Conservation (phyloP, 2,113 vertebrate species). For the Myrmecophaga tridactyla region DNA sequence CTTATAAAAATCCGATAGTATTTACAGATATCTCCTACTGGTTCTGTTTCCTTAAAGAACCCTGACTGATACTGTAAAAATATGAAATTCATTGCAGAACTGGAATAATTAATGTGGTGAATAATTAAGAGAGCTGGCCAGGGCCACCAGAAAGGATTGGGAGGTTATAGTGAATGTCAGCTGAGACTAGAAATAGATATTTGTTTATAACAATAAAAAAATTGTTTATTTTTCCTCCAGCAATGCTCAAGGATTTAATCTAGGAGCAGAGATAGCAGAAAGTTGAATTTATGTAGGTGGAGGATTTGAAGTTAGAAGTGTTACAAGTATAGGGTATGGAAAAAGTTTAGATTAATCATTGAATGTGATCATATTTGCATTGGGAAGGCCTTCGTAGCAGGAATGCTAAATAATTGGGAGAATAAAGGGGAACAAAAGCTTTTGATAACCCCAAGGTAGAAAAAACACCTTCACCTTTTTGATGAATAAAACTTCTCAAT, state of each 20-base stretch:
- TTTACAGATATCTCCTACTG: too few relatives aligned
- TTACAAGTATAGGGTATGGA: not conserved
- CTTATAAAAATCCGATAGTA: too few relatives aligned
- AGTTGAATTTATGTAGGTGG: not conserved
- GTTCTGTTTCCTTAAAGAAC: too few relatives aligned
- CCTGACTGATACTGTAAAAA: not conserved
- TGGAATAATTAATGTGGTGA: not conserved
- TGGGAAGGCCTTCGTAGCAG: not conserved
- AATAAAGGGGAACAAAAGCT: not conserved
- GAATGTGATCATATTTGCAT: not conserved
- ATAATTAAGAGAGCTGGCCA: not conserved
- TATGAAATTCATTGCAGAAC: not conserved
- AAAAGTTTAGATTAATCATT: not conserved
- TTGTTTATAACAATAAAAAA: too few relatives aligned
- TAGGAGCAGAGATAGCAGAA: not conserved
- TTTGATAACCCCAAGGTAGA: not conserved
- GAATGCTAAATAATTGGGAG: not conserved
- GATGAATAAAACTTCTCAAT: not conserved
- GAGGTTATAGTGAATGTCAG: not conserved
- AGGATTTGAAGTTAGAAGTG: not conserved
- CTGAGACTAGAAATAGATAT: not conserved
- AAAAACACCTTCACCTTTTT: not conserved
- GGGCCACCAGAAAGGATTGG: not conserved
- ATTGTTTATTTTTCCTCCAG: not conserved
- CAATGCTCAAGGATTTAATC: not conserved